These are phyloP conservation scores for Aspiorhynchus laticeps DNA, from an alignment of 2,113 vertebrate genomes.

Conservation along the genomic window DNA sequence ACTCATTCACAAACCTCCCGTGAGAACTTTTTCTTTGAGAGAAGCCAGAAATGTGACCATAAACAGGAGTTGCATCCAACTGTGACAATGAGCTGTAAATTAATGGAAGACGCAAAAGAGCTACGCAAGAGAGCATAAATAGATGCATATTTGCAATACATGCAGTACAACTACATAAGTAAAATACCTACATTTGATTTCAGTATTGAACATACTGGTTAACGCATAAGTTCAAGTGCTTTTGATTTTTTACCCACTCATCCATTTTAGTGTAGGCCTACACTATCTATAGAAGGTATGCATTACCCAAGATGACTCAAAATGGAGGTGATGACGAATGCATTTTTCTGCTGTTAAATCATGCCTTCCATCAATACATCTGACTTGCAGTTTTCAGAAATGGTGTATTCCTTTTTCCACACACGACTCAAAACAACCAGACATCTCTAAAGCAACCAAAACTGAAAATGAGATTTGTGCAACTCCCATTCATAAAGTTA, in stretches of 20 bases:
- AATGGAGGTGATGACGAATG: conserved; percentile 29
- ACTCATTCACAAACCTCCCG: conserved; percentile 1
- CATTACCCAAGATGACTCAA: conserved; percentile 52
- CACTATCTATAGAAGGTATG: conserved; percentile 54
- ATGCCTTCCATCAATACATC: background rate
- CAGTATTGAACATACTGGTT: background rate
- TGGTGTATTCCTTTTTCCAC: background rate
- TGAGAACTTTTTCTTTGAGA: conserved; percentile 19
- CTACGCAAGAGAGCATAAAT: no score
- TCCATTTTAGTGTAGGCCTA: conserved; percentile 36
- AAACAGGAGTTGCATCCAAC: conserved; percentile 37
- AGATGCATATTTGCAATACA: background rate
- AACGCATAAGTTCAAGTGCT: conserved; percentile 19
- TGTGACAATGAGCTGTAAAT: conserved; percentile 46
- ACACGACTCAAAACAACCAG: background rate
- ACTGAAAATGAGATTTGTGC: background rate
- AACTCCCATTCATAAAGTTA: background rate
- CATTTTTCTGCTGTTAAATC: conserved; percentile 20
- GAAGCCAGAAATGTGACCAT: conserved; percentile 45
- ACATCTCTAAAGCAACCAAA: background rate
- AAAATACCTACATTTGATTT: background rate
- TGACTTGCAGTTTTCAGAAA: background rate
- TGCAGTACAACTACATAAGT: background rate
- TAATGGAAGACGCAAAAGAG: conserved; percentile 42
- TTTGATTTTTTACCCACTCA: conserved; percentile 44